phyloP scores from a whole-genome alignment of 2,113 vertebrate species.

The Pangasianodon gigas region DNA sequence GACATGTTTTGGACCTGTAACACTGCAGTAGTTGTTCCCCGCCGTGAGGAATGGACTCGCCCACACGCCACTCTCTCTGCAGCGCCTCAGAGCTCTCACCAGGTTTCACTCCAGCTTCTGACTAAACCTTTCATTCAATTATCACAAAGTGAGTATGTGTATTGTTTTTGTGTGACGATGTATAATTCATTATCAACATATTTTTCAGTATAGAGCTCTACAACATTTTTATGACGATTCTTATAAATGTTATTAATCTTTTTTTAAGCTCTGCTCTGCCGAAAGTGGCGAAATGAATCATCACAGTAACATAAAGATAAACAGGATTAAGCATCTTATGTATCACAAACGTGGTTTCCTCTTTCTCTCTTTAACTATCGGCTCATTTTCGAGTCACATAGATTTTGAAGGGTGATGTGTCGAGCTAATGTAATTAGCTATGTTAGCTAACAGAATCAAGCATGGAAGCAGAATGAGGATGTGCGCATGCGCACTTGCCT shows the following conservation, averaged over 20 bases:
- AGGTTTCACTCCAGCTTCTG: neutral
- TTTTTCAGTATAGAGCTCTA: neutral
- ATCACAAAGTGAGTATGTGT: constrained; percentile 37
- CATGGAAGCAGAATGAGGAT: neutral
- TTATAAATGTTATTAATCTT: neutral
- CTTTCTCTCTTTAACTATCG: neutral
- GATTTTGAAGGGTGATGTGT: neutral
- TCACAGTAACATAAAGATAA: neutral
- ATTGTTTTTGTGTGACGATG: neutral
- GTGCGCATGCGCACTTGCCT: neutral
- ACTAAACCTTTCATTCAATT: neutral
- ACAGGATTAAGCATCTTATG: neutral
- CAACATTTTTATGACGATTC: neutral
- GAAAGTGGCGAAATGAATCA: constrained; percentile 3
- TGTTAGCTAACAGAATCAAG: neutral
- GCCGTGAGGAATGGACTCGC: neutral
- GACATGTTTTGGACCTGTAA: neutral
- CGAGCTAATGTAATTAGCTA: neutral
- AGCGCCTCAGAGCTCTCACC: constrained; percentile 1
- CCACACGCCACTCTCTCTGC: neutral
- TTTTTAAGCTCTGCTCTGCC: neutral
- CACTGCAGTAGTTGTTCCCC: neutral
- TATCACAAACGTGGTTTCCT: too few relatives aligned
- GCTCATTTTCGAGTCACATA: neutral
- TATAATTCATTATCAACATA: neutral